Conservation (phyloP, 1,140 invertebrate genomes). For the Leptestheria dahalacensis region DNA sequence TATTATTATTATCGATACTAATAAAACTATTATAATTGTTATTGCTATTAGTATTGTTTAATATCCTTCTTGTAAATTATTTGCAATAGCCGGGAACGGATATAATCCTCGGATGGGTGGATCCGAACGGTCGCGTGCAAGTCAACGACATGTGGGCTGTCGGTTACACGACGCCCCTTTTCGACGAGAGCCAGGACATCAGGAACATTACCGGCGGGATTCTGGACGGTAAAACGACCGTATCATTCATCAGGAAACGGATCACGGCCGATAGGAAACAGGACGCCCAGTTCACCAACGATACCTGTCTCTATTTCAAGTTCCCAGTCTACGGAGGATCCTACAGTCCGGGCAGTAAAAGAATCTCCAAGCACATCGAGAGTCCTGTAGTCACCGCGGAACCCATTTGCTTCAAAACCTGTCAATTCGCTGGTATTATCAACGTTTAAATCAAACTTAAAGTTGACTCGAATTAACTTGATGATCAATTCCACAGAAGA, state of each 20-base stretch:
- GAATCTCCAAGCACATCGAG: constrained; percentile 62
- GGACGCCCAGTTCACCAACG: constrained; percentile 68
- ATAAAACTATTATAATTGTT: not conserved
- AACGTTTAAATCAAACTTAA: not conserved
- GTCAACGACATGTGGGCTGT: constrained; percentile 75
- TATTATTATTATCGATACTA: not conserved
- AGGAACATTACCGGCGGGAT: constrained; percentile 49
- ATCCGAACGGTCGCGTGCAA: constrained; percentile 54
- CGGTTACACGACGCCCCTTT: constrained; percentile 36
- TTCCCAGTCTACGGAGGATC: constrained; percentile 70
- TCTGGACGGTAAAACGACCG: constrained; percentile 56
- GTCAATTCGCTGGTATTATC: constrained; percentile 12
- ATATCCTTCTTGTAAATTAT: no score
- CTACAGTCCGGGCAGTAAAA: constrained; percentile 68
- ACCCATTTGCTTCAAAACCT: constrained; percentile 54
- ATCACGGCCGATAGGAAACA: constrained; percentile 51
- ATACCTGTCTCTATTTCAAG: constrained; percentile 70
- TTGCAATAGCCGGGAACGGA: constrained; percentile 56
- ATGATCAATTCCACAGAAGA: not conserved
- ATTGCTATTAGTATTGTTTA: not conserved
- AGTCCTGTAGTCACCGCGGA: constrained; percentile 60
- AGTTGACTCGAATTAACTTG: not conserved
- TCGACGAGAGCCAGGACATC: constrained; percentile 60
- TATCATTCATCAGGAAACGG: constrained; percentile 64
- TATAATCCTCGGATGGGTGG: constrained; percentile 74